Base-by-base conservation (phyloP, 2,113 vertebrate species). In the Tamias sibiricus region DNA sequence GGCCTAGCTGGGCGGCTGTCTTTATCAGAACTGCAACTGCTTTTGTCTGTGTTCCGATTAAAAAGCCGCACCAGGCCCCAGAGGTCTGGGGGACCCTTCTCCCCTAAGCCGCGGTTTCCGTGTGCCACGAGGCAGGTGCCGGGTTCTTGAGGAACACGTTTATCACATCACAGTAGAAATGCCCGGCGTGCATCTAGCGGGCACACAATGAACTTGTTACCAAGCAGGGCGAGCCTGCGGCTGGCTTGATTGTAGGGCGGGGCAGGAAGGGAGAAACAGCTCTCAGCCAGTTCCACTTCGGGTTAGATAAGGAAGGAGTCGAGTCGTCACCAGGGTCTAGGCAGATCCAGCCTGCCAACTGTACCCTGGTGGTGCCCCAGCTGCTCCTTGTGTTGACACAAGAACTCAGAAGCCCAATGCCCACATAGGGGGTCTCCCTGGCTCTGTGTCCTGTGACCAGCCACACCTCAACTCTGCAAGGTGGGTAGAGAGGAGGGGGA, bases 31-130 rank as follows among this genome's bases (percentile, higher is more conserved):
- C 6, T 4, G 26, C 42, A 12, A 8, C 59, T 28, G 4, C 8
- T 77, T 85, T 94, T 35, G 26, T 71, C 83, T 52, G 30, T 1
- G 0, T 68, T 88, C 81, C n/a, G 42, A n/a, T 87, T 44, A 52
- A 44, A 83, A 77, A 69, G 32, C n/a, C 16, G 30, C 30, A 0
- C 0, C 9, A 66, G 16, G 32, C 54, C 13, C 26, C 2, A n/a
- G 12, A 37, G 35, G 32, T 28, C 32, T 1, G 16, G 30, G 6
- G 47, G n/a, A 8, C 9, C 2, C 8, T 12, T 1, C 49, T 4
- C 12, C 52, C 30, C 59, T 40, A 14, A 24, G 20, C 9, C 14
- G 4, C 62, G 74, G 24, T 62, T 66, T 66, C 22, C 54, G 1
- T 0, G 8, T 13, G 62, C 5, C 20, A 6, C 6, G 0, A 20